Evolutionary conservation across 2,113 vertebrate genomes (phyloP).

Genomic region (Centrocercus urophasianus): DNA sequence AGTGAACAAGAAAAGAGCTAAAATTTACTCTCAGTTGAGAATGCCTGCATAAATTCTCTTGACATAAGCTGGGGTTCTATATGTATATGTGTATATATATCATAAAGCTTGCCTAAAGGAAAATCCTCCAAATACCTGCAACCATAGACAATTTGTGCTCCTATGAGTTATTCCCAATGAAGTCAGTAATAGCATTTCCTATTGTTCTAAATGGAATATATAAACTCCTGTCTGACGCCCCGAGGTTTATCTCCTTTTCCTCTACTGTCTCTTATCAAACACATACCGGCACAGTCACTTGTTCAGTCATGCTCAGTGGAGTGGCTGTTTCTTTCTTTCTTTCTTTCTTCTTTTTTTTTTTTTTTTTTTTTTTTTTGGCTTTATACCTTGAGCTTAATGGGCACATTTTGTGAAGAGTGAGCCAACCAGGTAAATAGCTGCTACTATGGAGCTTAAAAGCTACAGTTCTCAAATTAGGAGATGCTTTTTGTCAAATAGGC

Average conservation of each 20-base stretch:
- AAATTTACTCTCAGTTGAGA: constrained; percentile 33
- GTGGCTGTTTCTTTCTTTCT: neutral
- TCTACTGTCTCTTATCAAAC: constrained; percentile 36
- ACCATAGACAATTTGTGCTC: neutral
- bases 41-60: constrained; percentile 20
- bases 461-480: constrained; percentile 72
- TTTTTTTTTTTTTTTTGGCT: constrained; percentile 5
- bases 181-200: neutral
- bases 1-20: constrained; percentile 58
- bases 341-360: too few species aligned
- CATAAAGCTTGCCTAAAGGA: neutral
- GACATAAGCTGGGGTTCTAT: neutral
- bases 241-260: constrained; percentile 37
- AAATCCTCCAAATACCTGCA: constrained; percentile 9
- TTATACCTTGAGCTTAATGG: constrained; percentile 64
- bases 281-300: constrained; percentile 46
- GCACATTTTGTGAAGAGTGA: constrained; percentile 73
- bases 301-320: constrained; percentile 55
- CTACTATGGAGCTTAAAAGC: constrained; percentile 74
- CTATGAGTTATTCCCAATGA: neutral
- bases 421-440: constrained; percentile 74
- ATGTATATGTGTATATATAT: neutral
- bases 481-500: constrained; percentile 73
- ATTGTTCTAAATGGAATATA: constrained; percentile 18
- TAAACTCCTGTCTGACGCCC: neutral